phyloP scores from a whole-genome alignment of 2,113 vertebrate genomes.

The Chlamydotis undulata region DNA sequence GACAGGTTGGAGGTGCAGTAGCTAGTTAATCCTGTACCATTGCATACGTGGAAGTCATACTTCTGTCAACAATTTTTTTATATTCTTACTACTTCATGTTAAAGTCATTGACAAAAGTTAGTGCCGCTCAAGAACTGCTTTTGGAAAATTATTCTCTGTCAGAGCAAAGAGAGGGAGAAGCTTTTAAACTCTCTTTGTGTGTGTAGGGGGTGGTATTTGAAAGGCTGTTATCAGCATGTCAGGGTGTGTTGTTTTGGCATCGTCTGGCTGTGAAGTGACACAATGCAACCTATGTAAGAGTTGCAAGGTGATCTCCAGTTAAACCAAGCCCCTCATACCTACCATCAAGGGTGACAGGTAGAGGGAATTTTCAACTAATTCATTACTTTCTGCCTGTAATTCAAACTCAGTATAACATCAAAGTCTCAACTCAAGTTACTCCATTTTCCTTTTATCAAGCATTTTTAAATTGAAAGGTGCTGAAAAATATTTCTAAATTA shows the following conservation, averaged over 20 bases:
- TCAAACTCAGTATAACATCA: neutral
- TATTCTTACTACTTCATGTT: neutral
- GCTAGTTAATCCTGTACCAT: neutral
- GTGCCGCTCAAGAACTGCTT: neutral
- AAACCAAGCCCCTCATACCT: neutral
- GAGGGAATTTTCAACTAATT: neutral
- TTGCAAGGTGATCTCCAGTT: neutral
- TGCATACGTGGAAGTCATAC: neutral
- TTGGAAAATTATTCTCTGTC: constrained; percentile 50
- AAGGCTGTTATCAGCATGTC: constrained; percentile 61
- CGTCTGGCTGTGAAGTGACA: constrained; percentile 65
- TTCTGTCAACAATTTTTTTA: neutral
- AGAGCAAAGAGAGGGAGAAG: constrained; percentile 18
- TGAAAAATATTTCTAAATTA: neutral
- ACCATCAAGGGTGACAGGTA: neutral
- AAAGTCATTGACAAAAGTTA: constrained; percentile 26
- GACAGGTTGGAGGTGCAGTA: constrained; percentile 28
- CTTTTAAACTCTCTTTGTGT: constrained; percentile 1
- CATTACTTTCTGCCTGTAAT: neutral
- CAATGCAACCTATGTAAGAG: constrained; percentile 65
- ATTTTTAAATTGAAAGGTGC: constrained; percentile 9
- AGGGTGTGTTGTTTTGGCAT: constrained; percentile 63
- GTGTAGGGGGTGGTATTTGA: neutral
- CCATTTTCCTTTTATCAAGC: neutral
- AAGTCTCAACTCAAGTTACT: neutral